Evolutionary conservation across 2,888 invertebrate species (phyloP).

Genomic region (Xestia ashworthii): DNA sequence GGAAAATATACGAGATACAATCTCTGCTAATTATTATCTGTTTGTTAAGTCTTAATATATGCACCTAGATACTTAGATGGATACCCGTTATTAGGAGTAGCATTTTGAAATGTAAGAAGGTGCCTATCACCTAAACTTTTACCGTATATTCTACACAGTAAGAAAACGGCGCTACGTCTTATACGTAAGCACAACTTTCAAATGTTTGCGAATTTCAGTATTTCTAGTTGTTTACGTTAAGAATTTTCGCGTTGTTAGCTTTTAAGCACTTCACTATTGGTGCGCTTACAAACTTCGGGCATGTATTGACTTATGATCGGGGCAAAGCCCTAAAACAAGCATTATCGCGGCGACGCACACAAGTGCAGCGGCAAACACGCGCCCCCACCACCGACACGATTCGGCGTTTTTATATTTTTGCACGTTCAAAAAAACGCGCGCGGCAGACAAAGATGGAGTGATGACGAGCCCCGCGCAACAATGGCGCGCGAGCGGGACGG

Average conservation of each 20-base stretch:
- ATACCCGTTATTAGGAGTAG: not conserved
- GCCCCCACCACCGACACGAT: conserved; percentile 84
- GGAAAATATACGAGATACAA: conserved; percentile 63
- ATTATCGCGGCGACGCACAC: conserved; percentile 86
- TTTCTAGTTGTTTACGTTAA: conserved; percentile 64
- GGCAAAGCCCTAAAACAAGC: conserved; percentile 88
- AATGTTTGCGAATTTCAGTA: conserved; percentile 43
- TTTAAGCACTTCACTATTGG: conserved; percentile 63
- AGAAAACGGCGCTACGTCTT: conserved; percentile 9
- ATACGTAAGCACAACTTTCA: conserved; percentile 38
- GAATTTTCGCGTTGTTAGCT: conserved; percentile 65
- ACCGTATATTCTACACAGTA: conserved; percentile 1
- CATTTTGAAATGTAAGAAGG: conserved; percentile 16
- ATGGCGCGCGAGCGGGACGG: conserved; percentile 87
- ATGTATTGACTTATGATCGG: conserved; percentile 89
- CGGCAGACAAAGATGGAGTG: conserved; percentile 90
- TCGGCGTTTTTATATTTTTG: conserved; percentile 90
- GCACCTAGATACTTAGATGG: not conserved
- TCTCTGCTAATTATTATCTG: conserved; percentile 51
- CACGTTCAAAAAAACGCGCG: conserved; percentile 89
- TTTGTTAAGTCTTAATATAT: conserved; percentile 33
- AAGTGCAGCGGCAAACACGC: conserved; percentile 78
- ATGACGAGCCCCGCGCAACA: conserved; percentile 87
- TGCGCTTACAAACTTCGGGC: conserved; percentile 69
- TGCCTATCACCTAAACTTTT: conserved; percentile 11